Conservation (phyloP, 2,113 vertebrate species). For the Fregata magnificens region DNA sequence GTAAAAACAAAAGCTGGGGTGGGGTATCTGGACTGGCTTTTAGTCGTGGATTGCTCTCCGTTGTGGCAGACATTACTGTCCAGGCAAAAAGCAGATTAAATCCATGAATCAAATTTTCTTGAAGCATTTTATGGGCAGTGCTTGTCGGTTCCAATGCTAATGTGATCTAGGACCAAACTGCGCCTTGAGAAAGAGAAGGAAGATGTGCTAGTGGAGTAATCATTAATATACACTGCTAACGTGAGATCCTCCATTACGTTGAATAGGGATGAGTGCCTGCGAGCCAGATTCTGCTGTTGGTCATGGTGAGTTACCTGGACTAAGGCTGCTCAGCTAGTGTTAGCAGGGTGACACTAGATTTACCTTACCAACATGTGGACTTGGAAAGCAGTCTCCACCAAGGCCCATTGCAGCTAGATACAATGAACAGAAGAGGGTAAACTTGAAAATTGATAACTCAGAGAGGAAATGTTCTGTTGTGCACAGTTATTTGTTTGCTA, state of each 20-base stretch:
- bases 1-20: neutral
- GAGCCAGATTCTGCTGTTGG: neutral
- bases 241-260: rapidly evolving
- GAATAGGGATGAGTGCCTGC: rapidly evolving
- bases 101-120: neutral
- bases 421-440: neutral
- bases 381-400: neutral
- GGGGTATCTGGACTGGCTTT: neutral
- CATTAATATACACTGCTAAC: neutral
- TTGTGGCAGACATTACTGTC: neutral
- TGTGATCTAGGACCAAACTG: neutral
- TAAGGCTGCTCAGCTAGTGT: neutral
- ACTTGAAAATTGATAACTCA: neutral
- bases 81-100: neutral
- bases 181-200: neutral
- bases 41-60: neutral
- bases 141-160: neutral
- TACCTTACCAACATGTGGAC: neutral
- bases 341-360: neutral
- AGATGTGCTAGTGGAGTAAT: neutral
- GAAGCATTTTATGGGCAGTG: neutral
- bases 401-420: neutral
- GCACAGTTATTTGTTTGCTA: neutral
- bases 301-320: neutral
- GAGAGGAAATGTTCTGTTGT: neutral